Base-by-base conservation (phyloP, 92 coral and sea anemone species). In the Pocillopora grandis region DNA sequence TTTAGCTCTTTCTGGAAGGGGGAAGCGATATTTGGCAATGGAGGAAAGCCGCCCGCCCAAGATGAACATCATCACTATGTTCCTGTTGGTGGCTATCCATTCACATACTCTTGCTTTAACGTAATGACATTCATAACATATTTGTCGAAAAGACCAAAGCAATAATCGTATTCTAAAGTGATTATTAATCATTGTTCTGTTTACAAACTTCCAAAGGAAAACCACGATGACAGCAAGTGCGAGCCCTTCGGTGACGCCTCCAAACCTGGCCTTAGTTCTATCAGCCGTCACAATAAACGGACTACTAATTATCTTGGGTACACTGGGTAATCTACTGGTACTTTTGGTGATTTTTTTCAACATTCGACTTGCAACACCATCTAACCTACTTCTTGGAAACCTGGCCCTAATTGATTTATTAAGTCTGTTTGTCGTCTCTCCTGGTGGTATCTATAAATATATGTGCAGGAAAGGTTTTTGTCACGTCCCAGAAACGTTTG, bases 311-410 rank as follows among this genome's bases (percentile, higher is more conserved):
- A 71, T 81, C 49, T 9, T 70, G 1, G 85, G 85, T 70, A 71
- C 77, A 36, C 70, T 71, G 13, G 85, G 85, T 20, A 81, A 81
- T 81, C 77, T 81, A 70, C 70, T 81, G 8, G 85, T 81, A 18
- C 56, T 81, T 17, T 2, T 81, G 42, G 77, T 81, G 16, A 81
- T 81, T 31, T 81, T 71, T 19, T 0, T 56, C 19, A 81, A 71
- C 85, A 12, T 81, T 81, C 85, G 85, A 7, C 69, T 35, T 2
- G 77, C 85, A 10, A 58, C 85, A 14, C 69, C 18, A 36, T 81
- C 85, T 2, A 81, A 81, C 17, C 61, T 81, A 1, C 85, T 81
- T 15, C 85, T 81, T 15, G 85, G 59, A 58, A 81, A 81, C 85
- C 48, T 81, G 77, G 85, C 77, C 19, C 12, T 60, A 1, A 61